These are phyloP conservation scores for Euborellia annulipes DNA, from an alignment of 1,140 invertebrate species.

Conservation along the genomic window DNA sequence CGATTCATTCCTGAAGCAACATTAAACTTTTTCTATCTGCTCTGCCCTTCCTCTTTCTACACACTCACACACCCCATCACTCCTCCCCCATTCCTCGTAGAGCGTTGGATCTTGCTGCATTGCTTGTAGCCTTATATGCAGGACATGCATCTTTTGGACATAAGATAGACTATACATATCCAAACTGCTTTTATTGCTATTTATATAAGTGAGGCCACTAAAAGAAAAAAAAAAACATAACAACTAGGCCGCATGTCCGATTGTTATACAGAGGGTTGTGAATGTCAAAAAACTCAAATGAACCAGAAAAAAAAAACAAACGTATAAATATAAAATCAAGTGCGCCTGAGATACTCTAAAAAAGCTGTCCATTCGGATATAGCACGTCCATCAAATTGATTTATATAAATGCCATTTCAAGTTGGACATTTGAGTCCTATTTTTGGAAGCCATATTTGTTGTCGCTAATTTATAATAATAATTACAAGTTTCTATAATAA, in stretches of 20 bases:
- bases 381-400: constrained; percentile 9
- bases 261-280: constrained; percentile 3
- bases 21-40: neutral
- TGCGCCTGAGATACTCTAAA: constrained; percentile 2
- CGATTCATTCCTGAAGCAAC: constrained; percentile 10
- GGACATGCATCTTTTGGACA: neutral
- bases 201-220: neutral
- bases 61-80: neutral
- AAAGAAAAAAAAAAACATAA: too few relatives aligned
- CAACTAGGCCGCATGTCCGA: too few relatives aligned
- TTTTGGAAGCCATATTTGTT: too few relatives aligned
- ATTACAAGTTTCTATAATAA: too few relatives aligned
- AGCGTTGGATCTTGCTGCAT: neutral
- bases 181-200: constrained; percentile 10
- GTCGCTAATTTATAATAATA: too few relatives aligned
- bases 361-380: constrained; percentile 9
- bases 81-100: neutral
- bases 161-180: constrained; percentile 8
- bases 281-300: constrained; percentile 4
- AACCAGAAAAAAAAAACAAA: constrained; percentile 1
- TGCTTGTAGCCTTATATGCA: neutral
- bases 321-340: too few relatives aligned
- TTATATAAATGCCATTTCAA: too few relatives aligned
- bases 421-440: too few relatives aligned
- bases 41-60: neutral